Percentiles rank a stretch among this genome's conserved stretches.
Evolutionary conservation across 2,113 vertebrate species (phyloP).

Genomic region (Brachyhypopomus gauderio): DNA sequence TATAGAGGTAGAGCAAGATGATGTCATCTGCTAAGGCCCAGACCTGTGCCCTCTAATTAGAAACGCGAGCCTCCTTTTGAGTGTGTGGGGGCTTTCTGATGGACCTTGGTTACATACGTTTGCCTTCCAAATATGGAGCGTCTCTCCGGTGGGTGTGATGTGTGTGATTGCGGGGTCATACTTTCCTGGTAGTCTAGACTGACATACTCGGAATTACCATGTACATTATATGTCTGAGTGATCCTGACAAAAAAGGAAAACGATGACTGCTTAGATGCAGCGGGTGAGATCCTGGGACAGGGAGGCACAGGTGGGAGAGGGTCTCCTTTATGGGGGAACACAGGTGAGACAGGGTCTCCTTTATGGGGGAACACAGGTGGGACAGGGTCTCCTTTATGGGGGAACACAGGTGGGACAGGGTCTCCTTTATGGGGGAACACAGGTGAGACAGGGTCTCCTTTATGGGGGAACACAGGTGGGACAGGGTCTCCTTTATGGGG

Average conservation of each 20-base stretch:
- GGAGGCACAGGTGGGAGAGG: not conserved
- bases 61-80: slow-evolving; percentile 64
- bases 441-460: not conserved
- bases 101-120: slow-evolving; percentile 49
- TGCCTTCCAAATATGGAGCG: slow-evolving; percentile 55
- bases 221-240: slow-evolving; percentile 51
- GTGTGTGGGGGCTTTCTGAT: slow-evolving; percentile 61
- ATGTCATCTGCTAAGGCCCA: slow-evolving; percentile 68
- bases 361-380: too few species aligned
- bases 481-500: not conserved
- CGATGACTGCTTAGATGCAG: slow-evolving; percentile 37
- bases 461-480: too few species aligned
- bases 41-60: slow-evolving; percentile 71
- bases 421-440: slow-evolving; percentile 4
- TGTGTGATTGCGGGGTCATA: slow-evolving; percentile 56
- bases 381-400: slow-evolving; percentile 8
- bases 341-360: not conserved
- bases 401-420: not conserved
- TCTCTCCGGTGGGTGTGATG: slow-evolving; percentile 32
- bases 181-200: slow-evolving; percentile 46
- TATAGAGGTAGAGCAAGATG: slow-evolving; percentile 61
- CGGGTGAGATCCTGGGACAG: not conserved
- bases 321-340: slow-evolving; percentile 1
- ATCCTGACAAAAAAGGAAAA: not conserved
- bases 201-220: slow-evolving; percentile 56